Evolutionary conservation across 2,797 vertebrate species (phyloP), one percentile per base, ranked within the genome.

Genomic region (Hybognathus amarus): DNA sequence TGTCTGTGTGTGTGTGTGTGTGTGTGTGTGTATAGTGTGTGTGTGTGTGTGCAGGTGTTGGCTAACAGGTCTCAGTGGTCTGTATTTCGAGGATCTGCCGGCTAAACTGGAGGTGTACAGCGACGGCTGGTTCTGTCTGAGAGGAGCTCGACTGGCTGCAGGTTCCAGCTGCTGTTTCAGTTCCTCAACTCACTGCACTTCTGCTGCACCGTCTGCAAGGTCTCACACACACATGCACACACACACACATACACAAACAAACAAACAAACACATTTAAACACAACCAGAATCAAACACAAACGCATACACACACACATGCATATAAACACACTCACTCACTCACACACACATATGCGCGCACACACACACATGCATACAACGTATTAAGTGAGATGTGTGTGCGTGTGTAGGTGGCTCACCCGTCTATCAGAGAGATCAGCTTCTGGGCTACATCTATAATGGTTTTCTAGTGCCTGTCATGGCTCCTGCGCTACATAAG

Each of bases 401-500:
- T 82, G 80, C 38, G 86, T 63, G 78, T 69, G 70, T 87, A 99
- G 97, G 96, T 97, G 47, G 96, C 97, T 73, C 98, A 99, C 91
- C 95, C 95, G 6, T 94, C 96, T 85, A 97, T 99, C 91, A 94
- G 95, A 68, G 95, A 68, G 93, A 89, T 69, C 98, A 99, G 94
- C 93, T 99, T 83, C 95, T 99, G 79, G 94, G 93, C 87, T 99
- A 99, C 91, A 98, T 99, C 92, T 97, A 98, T 90, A 97, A 98
- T 45, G 98, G 98, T 40, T 99, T 99, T 93, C 91, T 99, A 59
- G 96, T 99, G 24, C 98, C 98, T 0, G 98, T 99, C 6, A 87
- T 99, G 92, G 98, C 97, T 90, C 98, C 98, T 52, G 98, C 98
- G 0, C 95, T 99, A 30, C 97, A 99, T 89, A 99, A 99, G 97